Percentiles rank a stretch among this genome's conserved stretches.
Conservation (phyloP, 2,888 invertebrate genomes). For the Unio pictorum region DNA sequence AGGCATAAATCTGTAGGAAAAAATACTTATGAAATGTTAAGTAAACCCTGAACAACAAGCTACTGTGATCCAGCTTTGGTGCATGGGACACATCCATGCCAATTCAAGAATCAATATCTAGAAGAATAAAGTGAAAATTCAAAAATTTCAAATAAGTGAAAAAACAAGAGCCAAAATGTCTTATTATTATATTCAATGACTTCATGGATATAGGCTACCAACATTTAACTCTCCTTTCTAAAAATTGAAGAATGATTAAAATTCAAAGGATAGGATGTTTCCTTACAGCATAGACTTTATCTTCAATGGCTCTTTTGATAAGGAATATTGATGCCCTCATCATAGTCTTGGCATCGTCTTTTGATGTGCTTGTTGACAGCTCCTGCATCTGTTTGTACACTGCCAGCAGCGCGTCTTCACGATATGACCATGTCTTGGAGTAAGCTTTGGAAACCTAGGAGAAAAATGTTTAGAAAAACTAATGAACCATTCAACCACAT, state of each 20-base stretch:
- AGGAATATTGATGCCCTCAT: constrained; percentile 67
- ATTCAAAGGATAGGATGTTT: neutral
- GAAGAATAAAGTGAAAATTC: too few relatives aligned
- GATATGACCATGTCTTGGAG: constrained; percentile 70
- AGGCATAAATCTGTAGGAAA: too few relatives aligned
- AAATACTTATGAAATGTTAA: too few relatives aligned
- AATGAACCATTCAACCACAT: too few relatives aligned
- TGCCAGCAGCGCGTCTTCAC: constrained; percentile 68
- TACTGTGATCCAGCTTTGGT: too few relatives aligned
- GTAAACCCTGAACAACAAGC: too few relatives aligned
- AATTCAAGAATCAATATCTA: too few relatives aligned
- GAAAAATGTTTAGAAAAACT: too few relatives aligned
- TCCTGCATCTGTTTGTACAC: constrained; percentile 66
- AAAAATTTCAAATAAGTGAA: neutral
- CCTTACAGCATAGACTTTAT: constrained; percentile 69
- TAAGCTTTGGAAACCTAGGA: constrained; percentile 69
- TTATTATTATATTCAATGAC: too few relatives aligned
- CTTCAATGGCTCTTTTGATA: constrained; percentile 65
- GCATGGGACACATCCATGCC: too few relatives aligned
- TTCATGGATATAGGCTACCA: too few relatives aligned
- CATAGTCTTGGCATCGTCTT: constrained; percentile 64
- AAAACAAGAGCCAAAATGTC: neutral
- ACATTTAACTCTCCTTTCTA: neutral
- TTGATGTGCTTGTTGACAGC: constrained; percentile 43
- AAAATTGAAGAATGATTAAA: too few relatives aligned